Evolutionary conservation across 1,140 invertebrate genomes (phyloP), one percentile per base, ranked within the genome.

Genomic region (Ceratosolen solmsi): DNA sequence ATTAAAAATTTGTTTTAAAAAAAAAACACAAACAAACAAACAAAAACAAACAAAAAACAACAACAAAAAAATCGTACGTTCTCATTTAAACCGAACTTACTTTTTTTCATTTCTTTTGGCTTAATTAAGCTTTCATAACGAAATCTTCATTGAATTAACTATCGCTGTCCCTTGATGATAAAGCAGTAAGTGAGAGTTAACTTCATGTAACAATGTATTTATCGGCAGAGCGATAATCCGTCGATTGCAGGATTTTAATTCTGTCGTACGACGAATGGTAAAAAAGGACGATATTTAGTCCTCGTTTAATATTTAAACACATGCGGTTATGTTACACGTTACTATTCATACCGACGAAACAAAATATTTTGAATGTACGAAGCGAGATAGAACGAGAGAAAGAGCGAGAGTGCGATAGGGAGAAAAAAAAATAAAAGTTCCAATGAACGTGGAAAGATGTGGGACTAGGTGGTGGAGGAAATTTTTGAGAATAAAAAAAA

Each of bases 291-390:
- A 41, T 75, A 68, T 72, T 73, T 78, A 83, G 78, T 80, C 41
- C 78, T 83, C 78, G 82, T 83, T 80, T 83, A 83, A 83, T 83
- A 83, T 83, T 83, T 83, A 83, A 83, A 83, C 77, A 79, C 65
- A 83, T 72, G 78, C 72, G 78, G 73, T 83, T 72, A 75, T 75
- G 54, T 75, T 79, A 79, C 60, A 80, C 78, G 74, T 82, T 78
- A 82, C 70, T 82, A 78, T 78, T 78, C 75, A 63, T 82, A 78
- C 58, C 25, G 54, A 73, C 73, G 41, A 76, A 51, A 65, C 41
- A 80, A 80, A 72, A 73, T 13, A 36, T 65, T 70, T 49, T 80
- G 71, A 80, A 56, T 80, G 78, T 46, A 72, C 27, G 38, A 49
- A 36, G 33, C 33, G 51, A 63, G 13, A 49, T 17, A 33, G 56